A percentile compares a stretch with the other conserved stretches of the same genome.
Evolutionary conservation across 2,888 invertebrate species (phyloP).

Genomic region (Ornithoptera alexandrae): DNA sequence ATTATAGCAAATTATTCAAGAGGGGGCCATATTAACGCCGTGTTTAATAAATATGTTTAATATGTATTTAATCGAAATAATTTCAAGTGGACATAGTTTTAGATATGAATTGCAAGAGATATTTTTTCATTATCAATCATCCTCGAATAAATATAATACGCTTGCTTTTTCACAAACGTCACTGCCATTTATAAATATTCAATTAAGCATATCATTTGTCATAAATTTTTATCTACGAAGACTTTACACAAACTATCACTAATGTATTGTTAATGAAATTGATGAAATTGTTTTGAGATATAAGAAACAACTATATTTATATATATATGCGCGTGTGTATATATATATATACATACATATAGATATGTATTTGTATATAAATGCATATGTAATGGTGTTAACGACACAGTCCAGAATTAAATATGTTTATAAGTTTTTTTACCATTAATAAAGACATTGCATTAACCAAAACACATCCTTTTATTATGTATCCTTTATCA

Average conservation of each 20-base stretch:
- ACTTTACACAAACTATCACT: too few species aligned
- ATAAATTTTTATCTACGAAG: too few species aligned
- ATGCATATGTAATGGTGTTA: neutral
- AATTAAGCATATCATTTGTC: neutral
- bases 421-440: conserved; percentile 20
- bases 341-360: neutral
- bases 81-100: conserved; percentile 10
- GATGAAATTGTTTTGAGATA: neutral
- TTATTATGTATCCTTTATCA: neutral
- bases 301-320: neutral
- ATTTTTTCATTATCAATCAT: neutral
- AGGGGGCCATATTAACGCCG: too few species aligned
- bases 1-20: neutral
- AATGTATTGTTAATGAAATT: conserved; percentile 12
- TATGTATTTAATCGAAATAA: too few species aligned
- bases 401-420: conserved; percentile 7
- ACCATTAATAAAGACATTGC: conserved; percentile 26
- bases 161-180: conserved; percentile 12
- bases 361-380: too few species aligned
- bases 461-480: conserved; percentile 1
- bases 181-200: conserved; percentile 12
- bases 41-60: too few species aligned
- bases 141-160: neutral
- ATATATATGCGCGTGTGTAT: neutral
- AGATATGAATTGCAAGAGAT: neutral